Evolutionary conservation across 2,888 invertebrate species (phyloP), one percentile per base, ranked within the genome.

Genomic region (Baronia brevicornis): DNA sequence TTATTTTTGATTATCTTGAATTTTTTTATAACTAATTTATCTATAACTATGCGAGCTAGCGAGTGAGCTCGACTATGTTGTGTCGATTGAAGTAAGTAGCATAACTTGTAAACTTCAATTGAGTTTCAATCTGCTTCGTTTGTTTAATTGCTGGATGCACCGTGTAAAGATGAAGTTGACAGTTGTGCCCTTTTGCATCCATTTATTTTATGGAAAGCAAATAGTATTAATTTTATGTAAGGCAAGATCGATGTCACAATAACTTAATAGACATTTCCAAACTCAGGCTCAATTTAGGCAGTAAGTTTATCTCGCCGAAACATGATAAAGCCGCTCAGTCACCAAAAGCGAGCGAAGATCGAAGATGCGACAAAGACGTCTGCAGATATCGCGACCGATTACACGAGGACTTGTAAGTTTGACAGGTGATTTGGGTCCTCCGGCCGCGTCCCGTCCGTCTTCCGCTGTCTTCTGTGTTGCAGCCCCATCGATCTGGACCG

Each of bases 401-500:
- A 67, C 59, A 52, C 54, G 50, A 69, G 67, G 66, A 61, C 68
- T 67, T 61, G 54, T 46, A 41, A 59, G 51, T 73, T 73, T 77
- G 84, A 82, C 82, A 82, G 64, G 58, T 84, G 84, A 82, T 80
- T 79, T 75, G 79, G 84, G 84, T 84, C 66, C 62, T 38, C 44
- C 18, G 13, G 23, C 9, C 30, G 48, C 42, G 46, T 35, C 45
- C 44, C 54, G 63, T 63, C 70, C 62, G 61, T 62, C 68, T 71
- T 78, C 77, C 77, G 72, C 46, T 39, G 41, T 35, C 54, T 50
- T 43, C 53, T 53, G 46, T 44, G 42, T 48, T 39, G 35, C 11
- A 23, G 28, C 11, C 25, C 14, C 25, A 30, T 31, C 41, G 29
- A 33, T 47, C 28, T 32, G 37, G 24, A 21, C 46, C 33, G 40